Conservation (phyloP, 2,797 vertebrate species). For the Sebastes alutus region DNA sequence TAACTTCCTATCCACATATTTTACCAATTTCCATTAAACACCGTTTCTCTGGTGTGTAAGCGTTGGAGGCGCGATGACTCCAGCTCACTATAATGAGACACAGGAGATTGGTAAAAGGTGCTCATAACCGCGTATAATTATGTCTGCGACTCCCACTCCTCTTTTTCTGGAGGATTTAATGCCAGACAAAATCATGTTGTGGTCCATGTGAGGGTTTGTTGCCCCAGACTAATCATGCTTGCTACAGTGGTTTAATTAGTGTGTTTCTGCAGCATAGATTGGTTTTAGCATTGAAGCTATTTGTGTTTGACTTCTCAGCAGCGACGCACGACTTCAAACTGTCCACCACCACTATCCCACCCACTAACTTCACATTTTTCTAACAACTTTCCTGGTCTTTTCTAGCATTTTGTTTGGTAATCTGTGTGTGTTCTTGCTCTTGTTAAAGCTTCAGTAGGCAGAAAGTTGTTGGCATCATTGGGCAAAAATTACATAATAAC, state of each 20-base stretch:
- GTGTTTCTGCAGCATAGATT: slow-evolving; percentile 60
- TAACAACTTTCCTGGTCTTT: slow-evolving; percentile 2
- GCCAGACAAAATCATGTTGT: slow-evolving; percentile 71
- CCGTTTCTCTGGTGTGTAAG: slow-evolving; percentile 38
- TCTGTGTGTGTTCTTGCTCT: not conserved
- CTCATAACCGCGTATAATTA: slow-evolving; percentile 76
- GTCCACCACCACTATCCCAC: not conserved
- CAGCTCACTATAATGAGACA: slow-evolving; percentile 70
- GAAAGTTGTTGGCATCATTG: fast-evolving
- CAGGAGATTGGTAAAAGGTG: slow-evolving; percentile 76
- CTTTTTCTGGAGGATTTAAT: slow-evolving; percentile 74
- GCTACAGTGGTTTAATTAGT: slow-evolving; percentile 74
- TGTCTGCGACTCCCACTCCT: slow-evolving; percentile 67
- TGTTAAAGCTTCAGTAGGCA: slow-evolving; percentile 14
- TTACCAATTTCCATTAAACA: slow-evolving; percentile 62
- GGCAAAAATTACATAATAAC: not conserved
- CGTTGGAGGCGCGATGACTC: slow-evolving; percentile 50
- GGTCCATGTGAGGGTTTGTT: slow-evolving; percentile 73
- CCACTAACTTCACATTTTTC: not conserved
- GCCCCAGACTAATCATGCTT: slow-evolving; percentile 74
- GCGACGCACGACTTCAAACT: not conserved
- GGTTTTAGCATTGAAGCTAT: slow-evolving; percentile 51
- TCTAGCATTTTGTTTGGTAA: slow-evolving; percentile 7
- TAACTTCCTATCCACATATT: slow-evolving; percentile 58
- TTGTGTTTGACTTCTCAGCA: slow-evolving; percentile 23